These are phyloP conservation scores for Catharus minimus DNA, from an alignment of 2,113 vertebrate species.

Conservation along the genomic window DNA sequence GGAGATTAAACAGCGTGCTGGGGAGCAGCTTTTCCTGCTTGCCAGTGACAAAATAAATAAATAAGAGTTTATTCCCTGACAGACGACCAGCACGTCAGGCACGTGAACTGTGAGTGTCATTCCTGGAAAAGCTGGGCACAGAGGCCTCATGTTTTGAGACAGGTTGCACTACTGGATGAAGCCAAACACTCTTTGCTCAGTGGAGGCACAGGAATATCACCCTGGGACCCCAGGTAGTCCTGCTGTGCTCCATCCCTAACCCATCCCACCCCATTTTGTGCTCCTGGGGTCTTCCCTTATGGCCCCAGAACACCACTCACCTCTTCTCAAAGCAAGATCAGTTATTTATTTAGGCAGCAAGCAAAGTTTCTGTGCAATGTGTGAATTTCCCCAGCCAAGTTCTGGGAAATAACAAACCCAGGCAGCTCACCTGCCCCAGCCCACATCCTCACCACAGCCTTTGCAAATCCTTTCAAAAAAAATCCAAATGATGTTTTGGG, in stretches of 20 bases:
- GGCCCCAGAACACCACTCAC: background rate
- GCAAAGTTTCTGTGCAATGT: background rate
- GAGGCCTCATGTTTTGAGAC: background rate
- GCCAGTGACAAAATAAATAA: background rate
- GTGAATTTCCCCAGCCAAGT: background rate
- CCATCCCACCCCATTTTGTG: background rate
- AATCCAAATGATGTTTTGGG: background rate
- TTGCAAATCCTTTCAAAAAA: background rate
- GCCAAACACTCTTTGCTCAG: background rate
- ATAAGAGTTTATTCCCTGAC: background rate
- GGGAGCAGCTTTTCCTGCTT: constrained; percentile 27
- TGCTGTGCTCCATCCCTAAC: background rate
- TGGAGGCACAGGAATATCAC: background rate
- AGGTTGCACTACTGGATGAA: background rate
- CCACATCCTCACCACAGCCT: background rate
- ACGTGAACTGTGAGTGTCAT: background rate
- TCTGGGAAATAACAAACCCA: background rate
- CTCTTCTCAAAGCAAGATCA: background rate
- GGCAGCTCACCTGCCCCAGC: background rate
- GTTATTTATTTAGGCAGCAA: background rate
- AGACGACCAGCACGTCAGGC: background rate
- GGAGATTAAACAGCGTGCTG: constrained; percentile 8
- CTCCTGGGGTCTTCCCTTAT: background rate
- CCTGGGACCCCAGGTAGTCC: background rate
- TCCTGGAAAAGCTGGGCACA: constrained; percentile 1